Conservation (phyloP, 2,797 vertebrate genomes). For the Ctenosaura bakeri region DNA sequence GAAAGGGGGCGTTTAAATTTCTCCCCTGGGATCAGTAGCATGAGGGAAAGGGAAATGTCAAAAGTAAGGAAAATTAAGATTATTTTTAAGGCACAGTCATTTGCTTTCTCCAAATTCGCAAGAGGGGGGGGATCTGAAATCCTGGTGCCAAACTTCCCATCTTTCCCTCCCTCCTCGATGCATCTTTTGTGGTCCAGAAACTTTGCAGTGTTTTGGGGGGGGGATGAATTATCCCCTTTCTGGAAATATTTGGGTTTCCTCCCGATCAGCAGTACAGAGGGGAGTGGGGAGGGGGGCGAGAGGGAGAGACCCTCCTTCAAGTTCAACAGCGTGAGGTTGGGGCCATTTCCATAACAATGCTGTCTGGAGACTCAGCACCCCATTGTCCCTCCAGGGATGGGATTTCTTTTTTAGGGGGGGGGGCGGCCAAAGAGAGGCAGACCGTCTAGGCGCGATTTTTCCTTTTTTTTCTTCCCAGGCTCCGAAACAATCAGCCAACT, state of each 20-base stretch:
- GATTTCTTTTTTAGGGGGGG: neutral
- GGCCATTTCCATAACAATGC: neutral
- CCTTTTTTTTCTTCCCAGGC: no score
- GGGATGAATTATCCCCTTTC: neutral
- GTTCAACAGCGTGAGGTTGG: neutral
- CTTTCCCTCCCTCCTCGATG: fast-evolving
- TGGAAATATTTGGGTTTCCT: neutral
- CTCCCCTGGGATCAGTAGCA: no score
- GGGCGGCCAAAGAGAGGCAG: neutral
- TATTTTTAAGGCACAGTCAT: no score
- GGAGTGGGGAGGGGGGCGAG: no score
- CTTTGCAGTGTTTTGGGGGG: neutral
- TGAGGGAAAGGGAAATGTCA: no score
- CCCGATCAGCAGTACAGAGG: neutral
- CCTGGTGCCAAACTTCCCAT: neutral
- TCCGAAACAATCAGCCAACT: neutral
- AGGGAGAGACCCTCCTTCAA: neutral
- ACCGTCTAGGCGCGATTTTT: no score
- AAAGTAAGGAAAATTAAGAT: no score
- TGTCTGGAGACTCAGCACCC: neutral
- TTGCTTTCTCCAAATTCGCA: no score
- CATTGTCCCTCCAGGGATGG: neutral
- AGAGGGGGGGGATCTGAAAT: no score
- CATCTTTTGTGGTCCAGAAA: conserved; percentile 3
- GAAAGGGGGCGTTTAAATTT: no score